Conservation (phyloP, 2,888 invertebrate species). For the Apeira syringaria region DNA sequence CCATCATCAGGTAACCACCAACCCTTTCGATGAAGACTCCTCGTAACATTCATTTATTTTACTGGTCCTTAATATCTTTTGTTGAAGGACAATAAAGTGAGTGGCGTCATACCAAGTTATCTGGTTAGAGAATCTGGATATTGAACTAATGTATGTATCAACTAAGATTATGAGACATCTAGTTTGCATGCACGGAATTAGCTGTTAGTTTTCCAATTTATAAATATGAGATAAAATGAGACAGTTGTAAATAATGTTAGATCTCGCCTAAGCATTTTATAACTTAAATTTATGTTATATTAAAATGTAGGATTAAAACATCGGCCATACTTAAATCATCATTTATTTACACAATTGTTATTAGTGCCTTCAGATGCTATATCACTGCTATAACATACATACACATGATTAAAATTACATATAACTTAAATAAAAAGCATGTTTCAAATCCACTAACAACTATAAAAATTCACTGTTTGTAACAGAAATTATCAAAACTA, state of each 20-base stretch:
- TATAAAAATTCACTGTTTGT: too few species aligned
- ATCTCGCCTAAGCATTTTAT: constrained; percentile 46
- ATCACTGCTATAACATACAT: too few species aligned
- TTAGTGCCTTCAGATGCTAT: constrained; percentile 50
- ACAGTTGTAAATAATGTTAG: constrained; percentile 31
- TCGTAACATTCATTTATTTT: constrained; percentile 38
- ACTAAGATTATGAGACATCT: constrained; percentile 16
- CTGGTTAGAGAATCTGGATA: constrained; percentile 51
- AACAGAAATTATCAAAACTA: too few species aligned
- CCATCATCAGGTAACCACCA: constrained; percentile 65
- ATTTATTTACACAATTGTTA: constrained; percentile 81
- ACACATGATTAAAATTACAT: constrained; percentile 66
- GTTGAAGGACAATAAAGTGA: constrained; percentile 51
- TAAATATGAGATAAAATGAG: constrained; percentile 16
- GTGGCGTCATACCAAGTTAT: constrained; percentile 49
- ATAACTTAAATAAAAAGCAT: constrained; percentile 24
- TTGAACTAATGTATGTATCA: constrained; percentile 36
- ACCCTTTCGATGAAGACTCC: constrained; percentile 71
- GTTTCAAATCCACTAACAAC: too few species aligned
- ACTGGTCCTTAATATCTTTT: constrained; percentile 47
- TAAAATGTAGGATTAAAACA: constrained; percentile 28
- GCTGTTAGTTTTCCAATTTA: constrained; percentile 12
- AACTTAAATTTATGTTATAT: too few species aligned
- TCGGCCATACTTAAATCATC: constrained; percentile 45
- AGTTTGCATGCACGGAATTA: constrained; percentile 17